These are phyloP conservation scores for Pocillopora damicornis DNA, from an alignment of 64 coral and sea anemone genomes.

Conservation along the genomic window DNA sequence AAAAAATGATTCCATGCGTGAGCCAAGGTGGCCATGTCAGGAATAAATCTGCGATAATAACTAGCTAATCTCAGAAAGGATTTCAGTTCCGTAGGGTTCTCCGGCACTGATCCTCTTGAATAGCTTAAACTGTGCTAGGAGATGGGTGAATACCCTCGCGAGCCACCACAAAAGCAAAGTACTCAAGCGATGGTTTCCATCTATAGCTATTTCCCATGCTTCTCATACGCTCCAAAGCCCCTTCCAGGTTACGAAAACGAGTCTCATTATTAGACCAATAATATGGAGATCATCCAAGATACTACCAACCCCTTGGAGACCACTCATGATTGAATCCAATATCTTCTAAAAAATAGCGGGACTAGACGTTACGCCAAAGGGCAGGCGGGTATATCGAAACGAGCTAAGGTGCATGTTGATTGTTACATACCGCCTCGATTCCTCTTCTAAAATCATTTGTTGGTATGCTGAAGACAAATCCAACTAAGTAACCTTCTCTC, in stretches of 20 bases:
- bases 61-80: constrained; percentile 33
- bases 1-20: constrained; percentile 28
- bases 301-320: constrained; percentile 36
- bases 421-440: constrained; percentile 17
- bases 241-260: constrained; percentile 36
- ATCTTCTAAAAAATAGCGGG: constrained; percentile 45
- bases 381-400: constrained; percentile 25
- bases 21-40: constrained; percentile 24
- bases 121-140: constrained; percentile 38
- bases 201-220: constrained; percentile 18
- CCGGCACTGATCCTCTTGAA: constrained; percentile 16
- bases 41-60: constrained; percentile 46
- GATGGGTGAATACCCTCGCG: constrained; percentile 39
- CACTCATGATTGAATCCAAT: constrained; percentile 41
- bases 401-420: constrained; percentile 46
- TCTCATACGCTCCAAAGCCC: constrained; percentile 4
- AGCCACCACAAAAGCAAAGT: constrained; percentile 18
- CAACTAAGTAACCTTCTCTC: constrained; percentile 20
- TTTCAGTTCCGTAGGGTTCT: constrained; percentile 43
- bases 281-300: constrained; percentile 36
- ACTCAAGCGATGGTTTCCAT: constrained; percentile 2
- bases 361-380: constrained; percentile 17
- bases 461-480: constrained; percentile 32
- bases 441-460: constrained; percentile 28
- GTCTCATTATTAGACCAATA: constrained; percentile 15